These are phyloP conservation scores for Epirrita christyi DNA, from an alignment of 2,888 invertebrate genomes.

Conservation along the genomic window DNA sequence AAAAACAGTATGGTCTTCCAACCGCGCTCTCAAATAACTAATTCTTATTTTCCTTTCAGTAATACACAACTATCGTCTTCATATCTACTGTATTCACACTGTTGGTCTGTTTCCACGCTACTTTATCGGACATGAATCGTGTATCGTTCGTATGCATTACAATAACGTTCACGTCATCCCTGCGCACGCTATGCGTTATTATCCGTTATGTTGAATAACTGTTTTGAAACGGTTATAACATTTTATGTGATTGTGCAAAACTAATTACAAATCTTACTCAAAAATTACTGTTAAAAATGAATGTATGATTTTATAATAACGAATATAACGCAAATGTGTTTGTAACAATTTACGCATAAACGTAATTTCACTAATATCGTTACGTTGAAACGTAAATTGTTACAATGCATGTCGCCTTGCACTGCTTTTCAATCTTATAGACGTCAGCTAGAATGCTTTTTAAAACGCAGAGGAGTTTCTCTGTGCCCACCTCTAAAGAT, in stretches of 20 bases:
- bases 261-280: not conserved
- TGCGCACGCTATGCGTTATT: constrained; percentile 52
- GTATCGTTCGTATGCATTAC: constrained; percentile 72
- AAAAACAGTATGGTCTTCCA: constrained; percentile 33
- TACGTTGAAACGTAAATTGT: constrained; percentile 33
- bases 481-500: constrained; percentile 95
- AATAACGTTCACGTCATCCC: constrained; percentile 50
- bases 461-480: constrained; percentile 96
- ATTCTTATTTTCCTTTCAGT: constrained; percentile 58
- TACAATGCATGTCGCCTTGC: constrained; percentile 49
- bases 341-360: constrained; percentile 27
- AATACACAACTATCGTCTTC: constrained; percentile 45
- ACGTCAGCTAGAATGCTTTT: constrained; percentile 90
- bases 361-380: constrained; percentile 12
- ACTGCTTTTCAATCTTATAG: constrained; percentile 59
- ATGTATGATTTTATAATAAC: constrained; percentile 21
- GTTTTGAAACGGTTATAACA: not conserved
- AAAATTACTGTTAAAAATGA: not conserved
- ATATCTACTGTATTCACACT: constrained; percentile 59
- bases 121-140: constrained; percentile 64
- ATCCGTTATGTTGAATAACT: constrained; percentile 22
- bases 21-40: constrained; percentile 42
- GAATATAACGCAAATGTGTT: constrained; percentile 27
- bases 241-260: not conserved
- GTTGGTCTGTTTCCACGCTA: constrained; percentile 65